Evolutionary conservation across 2,888 invertebrate genomes (phyloP).

Genomic region (Furcula furcula): DNA sequence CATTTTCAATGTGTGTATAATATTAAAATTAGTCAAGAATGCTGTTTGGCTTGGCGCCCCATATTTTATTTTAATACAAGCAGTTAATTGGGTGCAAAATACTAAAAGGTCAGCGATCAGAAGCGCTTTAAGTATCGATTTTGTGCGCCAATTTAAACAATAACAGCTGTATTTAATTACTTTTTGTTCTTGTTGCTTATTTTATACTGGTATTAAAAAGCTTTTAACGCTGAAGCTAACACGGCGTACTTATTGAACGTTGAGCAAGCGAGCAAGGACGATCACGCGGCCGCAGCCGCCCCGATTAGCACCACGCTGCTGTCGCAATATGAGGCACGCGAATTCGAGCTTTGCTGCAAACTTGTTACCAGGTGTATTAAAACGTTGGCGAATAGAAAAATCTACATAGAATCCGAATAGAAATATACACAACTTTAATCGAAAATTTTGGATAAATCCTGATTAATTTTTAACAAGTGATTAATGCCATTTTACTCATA

Average conservation of each 20-base stretch:
- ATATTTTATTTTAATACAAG: constrained; percentile 1
- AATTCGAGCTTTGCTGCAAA: constrained; percentile 21
- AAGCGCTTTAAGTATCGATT: constrained; percentile 16
- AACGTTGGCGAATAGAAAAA: too few relatives aligned
- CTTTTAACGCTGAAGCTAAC: constrained; percentile 68
- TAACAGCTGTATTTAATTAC: constrained; percentile 59
- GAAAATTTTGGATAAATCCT: too few relatives aligned
- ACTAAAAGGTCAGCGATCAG: constrained; percentile 56
- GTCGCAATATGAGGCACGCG: constrained; percentile 41
- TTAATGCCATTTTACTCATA: too few relatives aligned
- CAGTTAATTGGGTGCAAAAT: constrained; percentile 32
- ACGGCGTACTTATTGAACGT: constrained; percentile 58
- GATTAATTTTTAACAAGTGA: too few relatives aligned
- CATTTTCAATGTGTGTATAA: too few relatives aligned
- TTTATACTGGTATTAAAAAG: constrained; percentile 52
- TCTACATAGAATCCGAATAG: too few relatives aligned
- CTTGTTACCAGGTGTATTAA: neutral
- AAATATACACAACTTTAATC: too few relatives aligned
- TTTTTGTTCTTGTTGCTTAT: constrained; percentile 53
- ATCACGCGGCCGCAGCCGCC: constrained; percentile 38
- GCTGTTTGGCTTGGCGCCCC: neutral
- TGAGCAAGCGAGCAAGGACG: constrained; percentile 72
- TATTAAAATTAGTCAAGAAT: too few relatives aligned
- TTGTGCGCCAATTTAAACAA: constrained; percentile 47
- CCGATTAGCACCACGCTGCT: constrained; percentile 31